Conservation (phyloP, 2,888 invertebrate genomes). For the Tetheella fluctuosa region DNA sequence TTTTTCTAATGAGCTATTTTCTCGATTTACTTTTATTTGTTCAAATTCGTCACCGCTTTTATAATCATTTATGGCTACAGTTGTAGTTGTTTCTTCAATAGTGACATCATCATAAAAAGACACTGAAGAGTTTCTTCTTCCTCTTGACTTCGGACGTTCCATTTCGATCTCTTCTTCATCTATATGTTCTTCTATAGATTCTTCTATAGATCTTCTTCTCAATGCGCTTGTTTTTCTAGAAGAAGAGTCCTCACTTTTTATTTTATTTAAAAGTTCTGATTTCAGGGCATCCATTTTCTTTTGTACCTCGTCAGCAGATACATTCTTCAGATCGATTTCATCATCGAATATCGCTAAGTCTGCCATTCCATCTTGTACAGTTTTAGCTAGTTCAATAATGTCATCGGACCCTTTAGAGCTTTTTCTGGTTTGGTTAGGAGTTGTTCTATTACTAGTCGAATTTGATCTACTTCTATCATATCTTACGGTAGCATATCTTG, state of each 20-base stretch:
- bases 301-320: conserved; percentile 60
- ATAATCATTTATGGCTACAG: conserved; percentile 46
- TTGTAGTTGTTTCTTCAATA: conserved; percentile 49
- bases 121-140: conserved; percentile 63
- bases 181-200: conserved; percentile 68
- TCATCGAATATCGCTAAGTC: conserved; percentile 72
- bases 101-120: conserved; percentile 59
- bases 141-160: conserved; percentile 62
- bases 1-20: conserved; percentile 52
- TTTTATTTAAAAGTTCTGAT: conserved; percentile 68
- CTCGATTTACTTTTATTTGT: conserved; percentile 44
- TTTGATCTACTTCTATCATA: conserved; percentile 54
- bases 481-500: conserved; percentile 45
- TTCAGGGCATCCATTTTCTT: conserved; percentile 72
- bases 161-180: conserved; percentile 54
- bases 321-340: conserved; percentile 48
- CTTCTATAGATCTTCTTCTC: conserved; percentile 64
- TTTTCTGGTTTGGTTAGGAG: conserved; percentile 61
- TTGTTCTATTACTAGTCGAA: conserved; percentile 61
- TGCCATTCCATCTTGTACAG: conserved; percentile 83
- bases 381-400: conserved; percentile 79
- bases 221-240: conserved; percentile 64
- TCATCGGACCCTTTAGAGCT: conserved; percentile 70
- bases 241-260: conserved; percentile 45
- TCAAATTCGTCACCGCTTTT: conserved; percentile 45